Evolutionary conservation across 2,113 vertebrate genomes (phyloP).

Genomic region (Ammodytes dubius): DNA sequence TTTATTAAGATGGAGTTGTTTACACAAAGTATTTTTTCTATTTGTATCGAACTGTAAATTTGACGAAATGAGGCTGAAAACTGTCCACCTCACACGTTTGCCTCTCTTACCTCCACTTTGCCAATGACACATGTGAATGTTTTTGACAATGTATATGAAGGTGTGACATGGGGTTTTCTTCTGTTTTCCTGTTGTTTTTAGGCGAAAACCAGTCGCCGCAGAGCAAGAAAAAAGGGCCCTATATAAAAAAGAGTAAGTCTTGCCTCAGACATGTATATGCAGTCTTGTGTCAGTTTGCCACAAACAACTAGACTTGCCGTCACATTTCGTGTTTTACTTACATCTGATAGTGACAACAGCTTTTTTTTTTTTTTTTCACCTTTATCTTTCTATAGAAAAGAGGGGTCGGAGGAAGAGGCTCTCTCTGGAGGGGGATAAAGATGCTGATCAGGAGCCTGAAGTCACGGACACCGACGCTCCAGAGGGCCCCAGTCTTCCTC

Average conservation of each 20-base stretch:
- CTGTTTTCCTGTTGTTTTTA: constrained; percentile 79
- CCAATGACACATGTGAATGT: background rate
- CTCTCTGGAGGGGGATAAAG: constrained; percentile 22
- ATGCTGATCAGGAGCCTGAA: constrained; percentile 12
- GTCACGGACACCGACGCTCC: background rate
- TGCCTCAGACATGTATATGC: background rate
- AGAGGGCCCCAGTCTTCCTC: background rate
- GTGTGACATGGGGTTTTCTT: constrained; percentile 24
- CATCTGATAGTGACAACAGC: background rate
- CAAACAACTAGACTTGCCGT: background rate
- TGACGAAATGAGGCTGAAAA: background rate
- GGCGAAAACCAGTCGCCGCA: constrained; percentile 81
- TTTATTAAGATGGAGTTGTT: background rate
- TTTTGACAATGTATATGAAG: background rate
- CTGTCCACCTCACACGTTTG: background rate
- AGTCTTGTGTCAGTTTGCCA: background rate
- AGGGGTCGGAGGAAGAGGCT: constrained; percentile 72
- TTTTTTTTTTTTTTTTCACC: background rate
- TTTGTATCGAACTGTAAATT: background rate
- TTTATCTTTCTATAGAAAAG: constrained; percentile 58
- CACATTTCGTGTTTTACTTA: background rate
- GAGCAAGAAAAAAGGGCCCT: constrained; percentile 87
- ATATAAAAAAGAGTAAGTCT: constrained; percentile 89
- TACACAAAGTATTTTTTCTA: background rate
- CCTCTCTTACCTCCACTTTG: background rate